Conservation (phyloP, 2,113 vertebrate species). For the Catharus minimus region DNA sequence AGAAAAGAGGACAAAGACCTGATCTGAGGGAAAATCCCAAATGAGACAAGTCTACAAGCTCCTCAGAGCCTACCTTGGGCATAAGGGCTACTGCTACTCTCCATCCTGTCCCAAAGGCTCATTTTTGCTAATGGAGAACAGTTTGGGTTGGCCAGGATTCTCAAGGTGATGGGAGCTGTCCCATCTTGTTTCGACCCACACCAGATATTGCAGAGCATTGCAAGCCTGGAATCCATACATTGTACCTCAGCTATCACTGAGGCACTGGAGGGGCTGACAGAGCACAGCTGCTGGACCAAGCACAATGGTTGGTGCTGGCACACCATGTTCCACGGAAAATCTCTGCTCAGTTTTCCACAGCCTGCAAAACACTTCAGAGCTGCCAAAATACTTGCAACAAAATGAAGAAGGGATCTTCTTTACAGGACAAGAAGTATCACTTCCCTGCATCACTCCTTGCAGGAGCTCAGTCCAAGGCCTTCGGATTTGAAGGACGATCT, state of each 20-base stretch:
- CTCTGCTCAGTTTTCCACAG: neutral
- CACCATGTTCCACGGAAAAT: neutral
- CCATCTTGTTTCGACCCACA: neutral
- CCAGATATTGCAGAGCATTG: neutral
- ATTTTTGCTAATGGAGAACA: neutral
- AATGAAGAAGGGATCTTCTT: neutral
- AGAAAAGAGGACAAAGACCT: neutral
- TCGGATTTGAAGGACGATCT: neutral
- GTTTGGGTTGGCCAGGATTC: neutral
- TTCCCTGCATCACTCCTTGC: rapidly evolving
- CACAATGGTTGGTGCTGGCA: neutral
- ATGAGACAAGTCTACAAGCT: neutral
- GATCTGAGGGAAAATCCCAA: neutral
- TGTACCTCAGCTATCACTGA: neutral
- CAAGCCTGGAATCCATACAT: neutral
- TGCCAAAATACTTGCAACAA: neutral
- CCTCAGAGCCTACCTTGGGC: neutral
- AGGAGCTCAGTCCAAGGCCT: neutral
- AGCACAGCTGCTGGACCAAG: neutral
- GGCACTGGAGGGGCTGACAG: neutral
- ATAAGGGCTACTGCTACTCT: neutral
- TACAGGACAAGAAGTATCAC: neutral
- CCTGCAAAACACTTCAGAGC: neutral
- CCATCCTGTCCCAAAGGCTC: neutral
- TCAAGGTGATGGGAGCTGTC: neutral